These are phyloP conservation scores for Indicator indicator DNA, from an alignment of 2,113 vertebrate species.

Conservation along the genomic window DNA sequence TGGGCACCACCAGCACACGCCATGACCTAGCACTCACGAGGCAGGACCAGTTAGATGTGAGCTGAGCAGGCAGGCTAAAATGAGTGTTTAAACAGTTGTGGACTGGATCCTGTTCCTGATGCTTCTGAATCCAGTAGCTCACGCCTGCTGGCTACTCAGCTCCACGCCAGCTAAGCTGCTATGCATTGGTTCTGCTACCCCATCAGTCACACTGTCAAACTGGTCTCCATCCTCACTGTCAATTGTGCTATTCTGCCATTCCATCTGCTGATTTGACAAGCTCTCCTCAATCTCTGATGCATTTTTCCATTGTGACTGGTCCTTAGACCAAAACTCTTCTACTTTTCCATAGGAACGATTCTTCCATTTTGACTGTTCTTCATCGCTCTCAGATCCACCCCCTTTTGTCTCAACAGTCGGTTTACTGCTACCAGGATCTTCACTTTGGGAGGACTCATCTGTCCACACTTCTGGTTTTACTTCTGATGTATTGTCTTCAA, in stretches of 20 bases:
- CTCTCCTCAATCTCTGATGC: conserved; percentile 77
- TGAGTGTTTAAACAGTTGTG: conserved; percentile 50
- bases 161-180: conserved; percentile 80
- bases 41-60: conserved; percentile 60
- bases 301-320: conserved; percentile 81
- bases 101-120: background rate
- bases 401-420: conserved; percentile 75
- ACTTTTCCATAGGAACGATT: conserved; percentile 85
- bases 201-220: conserved; percentile 77
- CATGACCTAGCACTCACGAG: conserved; percentile 40
- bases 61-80: conserved; percentile 53
- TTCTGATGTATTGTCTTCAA: conserved; percentile 76
- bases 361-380: conserved; percentile 81
- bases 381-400: conserved; percentile 69
- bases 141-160: conserved; percentile 85
- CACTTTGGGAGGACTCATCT: conserved; percentile 83
- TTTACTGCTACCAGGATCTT: conserved; percentile 83
- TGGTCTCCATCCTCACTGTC: conserved; percentile 82
- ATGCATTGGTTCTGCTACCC: conserved; percentile 80
- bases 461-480: conserved; percentile 78
- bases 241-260: conserved; percentile 84
- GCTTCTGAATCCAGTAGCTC: background rate
- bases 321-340: conserved; percentile 84
- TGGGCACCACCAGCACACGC: background rate
- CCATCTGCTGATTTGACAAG: conserved; percentile 78